Percentiles rank a stretch among this genome's conserved stretches.
Conservation (phyloP, 2,113 vertebrate species). For the Sapajus apella region DNA sequence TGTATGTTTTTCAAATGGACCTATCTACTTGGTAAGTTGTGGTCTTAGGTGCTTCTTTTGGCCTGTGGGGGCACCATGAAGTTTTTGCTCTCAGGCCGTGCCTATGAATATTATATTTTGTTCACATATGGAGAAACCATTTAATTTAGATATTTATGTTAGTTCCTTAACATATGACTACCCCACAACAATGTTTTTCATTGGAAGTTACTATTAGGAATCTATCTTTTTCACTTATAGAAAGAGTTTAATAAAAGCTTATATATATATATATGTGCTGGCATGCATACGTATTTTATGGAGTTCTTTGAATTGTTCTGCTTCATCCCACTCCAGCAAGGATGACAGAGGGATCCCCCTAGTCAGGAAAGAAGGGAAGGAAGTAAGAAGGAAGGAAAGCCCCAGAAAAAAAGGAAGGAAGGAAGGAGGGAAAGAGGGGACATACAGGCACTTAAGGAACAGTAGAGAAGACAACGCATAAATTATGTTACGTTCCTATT, state of each 20-base stretch:
- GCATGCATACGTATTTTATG: neutral
- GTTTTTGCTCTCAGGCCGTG: neutral
- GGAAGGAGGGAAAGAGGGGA: neutral
- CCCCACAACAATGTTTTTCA: neutral
- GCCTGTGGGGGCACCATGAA: neutral
- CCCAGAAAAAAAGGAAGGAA: no score
- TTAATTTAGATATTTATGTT: neutral
- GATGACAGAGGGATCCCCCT: neutral
- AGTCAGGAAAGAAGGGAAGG: neutral
- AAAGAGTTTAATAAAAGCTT: neutral
- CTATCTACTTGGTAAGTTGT: neutral
- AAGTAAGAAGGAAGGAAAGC: neutral
- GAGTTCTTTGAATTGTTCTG: neutral
- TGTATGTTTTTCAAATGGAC: neutral
- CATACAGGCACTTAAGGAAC: neutral
- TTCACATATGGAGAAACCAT: neutral
- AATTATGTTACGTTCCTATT: neutral
- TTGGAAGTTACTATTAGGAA: neutral
- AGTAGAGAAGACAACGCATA: neutral
- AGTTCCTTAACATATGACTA: neutral
- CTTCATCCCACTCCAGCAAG: neutral
- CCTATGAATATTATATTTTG: neutral
- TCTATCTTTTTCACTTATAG: neutral
- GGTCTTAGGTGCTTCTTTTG: neutral
- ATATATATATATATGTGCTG: neutral